These are phyloP conservation scores for Hydroisotoma schaefferi DNA, from an alignment of 2,888 invertebrate species.

Conservation along the genomic window DNA sequence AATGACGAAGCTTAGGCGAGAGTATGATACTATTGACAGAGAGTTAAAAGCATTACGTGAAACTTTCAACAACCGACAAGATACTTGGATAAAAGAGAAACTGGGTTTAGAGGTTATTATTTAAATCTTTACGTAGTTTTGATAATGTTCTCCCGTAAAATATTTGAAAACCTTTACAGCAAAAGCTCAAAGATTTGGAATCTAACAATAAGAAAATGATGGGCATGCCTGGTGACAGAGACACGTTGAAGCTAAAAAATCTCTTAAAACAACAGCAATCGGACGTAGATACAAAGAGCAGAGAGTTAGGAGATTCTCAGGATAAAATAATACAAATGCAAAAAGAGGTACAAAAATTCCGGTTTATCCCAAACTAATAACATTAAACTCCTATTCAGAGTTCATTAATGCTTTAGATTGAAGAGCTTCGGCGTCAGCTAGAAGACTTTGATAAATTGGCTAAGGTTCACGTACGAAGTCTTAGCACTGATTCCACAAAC, in stretches of 20 bases:
- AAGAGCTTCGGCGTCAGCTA: conserved; percentile 72
- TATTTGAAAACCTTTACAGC: conserved; percentile 50
- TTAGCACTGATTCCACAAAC: conserved; percentile 31
- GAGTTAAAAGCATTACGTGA: conserved; percentile 66
- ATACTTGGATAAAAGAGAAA: conserved; percentile 71
- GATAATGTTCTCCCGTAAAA: not conserved
- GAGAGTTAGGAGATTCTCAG: conserved; percentile 64
- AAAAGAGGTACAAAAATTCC: conserved; percentile 63
- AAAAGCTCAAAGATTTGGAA: conserved; percentile 56
- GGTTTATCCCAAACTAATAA: not conserved
- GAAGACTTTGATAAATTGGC: conserved; percentile 81
- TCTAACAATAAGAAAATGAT: conserved; percentile 49
- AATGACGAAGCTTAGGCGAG: conserved; percentile 61
- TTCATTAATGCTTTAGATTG: conserved; percentile 58
- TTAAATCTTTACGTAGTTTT: not conserved
- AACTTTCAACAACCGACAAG: conserved; percentile 63
- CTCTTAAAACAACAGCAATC: conserved; percentile 70
- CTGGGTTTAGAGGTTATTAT: conserved; percentile 62
- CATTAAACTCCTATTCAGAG: not conserved
- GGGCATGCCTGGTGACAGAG: conserved; percentile 46
- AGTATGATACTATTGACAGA: conserved; percentile 60
- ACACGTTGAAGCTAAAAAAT: conserved; percentile 59
- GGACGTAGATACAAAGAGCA: conserved; percentile 66
- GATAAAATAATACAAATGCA: conserved; percentile 71
- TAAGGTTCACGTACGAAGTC: conserved; percentile 63